Evolutionary conservation across 2,113 vertebrate species (phyloP).

Genomic region (Chelonoidis abingdonii): DNA sequence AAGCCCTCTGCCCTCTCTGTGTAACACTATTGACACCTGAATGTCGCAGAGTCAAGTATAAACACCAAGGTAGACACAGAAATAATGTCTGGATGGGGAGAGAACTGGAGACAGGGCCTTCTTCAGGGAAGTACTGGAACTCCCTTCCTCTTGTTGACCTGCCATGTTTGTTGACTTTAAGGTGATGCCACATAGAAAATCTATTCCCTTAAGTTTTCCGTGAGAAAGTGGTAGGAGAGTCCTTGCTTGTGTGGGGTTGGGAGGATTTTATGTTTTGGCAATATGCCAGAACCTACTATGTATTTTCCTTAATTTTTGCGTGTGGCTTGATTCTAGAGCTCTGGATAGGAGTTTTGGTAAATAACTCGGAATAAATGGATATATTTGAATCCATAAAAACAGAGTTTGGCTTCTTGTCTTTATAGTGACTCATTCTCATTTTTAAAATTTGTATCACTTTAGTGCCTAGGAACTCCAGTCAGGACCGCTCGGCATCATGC

Average conservation of each 20-base stretch:
- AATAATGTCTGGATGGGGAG: neutral
- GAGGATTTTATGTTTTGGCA: accelerated
- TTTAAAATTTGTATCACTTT: neutral
- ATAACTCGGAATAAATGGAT: neutral
- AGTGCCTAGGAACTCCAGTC: neutral
- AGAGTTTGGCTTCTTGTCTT: neutral
- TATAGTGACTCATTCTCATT: neutral
- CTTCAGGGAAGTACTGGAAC: neutral
- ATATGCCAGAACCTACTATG: neutral
- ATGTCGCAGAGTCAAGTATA: neutral
- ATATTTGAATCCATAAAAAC: neutral
- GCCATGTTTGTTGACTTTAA: neutral
- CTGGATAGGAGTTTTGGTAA: neutral
- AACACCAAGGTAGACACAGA: too few relatives aligned
- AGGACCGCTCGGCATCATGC: neutral
- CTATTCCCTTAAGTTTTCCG: neutral
- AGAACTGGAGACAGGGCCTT: neutral
- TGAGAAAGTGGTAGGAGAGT: neutral
- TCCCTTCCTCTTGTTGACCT: neutral
- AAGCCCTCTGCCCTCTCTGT: accelerated
- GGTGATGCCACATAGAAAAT: neutral
- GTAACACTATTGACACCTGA: neutral
- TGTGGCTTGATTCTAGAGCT: accelerated
- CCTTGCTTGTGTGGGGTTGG: accelerated
- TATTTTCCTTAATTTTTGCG: neutral